Evolutionary conservation across 2,113 vertebrate species (phyloP).

Genomic region (Hystrix brachyura): DNA sequence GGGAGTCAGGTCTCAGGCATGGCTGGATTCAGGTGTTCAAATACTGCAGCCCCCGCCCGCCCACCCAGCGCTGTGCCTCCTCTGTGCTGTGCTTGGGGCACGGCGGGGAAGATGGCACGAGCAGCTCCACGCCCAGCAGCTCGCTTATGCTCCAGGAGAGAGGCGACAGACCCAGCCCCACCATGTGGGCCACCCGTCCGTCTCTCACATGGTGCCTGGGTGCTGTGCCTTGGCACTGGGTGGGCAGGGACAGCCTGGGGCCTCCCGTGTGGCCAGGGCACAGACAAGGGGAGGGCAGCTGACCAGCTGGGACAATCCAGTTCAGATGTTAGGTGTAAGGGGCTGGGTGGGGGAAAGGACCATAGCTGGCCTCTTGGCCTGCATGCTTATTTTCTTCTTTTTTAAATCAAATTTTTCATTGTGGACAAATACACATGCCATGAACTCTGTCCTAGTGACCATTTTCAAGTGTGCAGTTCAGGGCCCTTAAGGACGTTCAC

Average conservation of each 20-base stretch:
- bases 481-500: fast-evolving
- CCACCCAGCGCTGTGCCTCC: background rate
- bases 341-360: fast-evolving
- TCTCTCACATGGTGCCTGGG: background rate
- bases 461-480: background rate
- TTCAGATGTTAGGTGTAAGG: too few relatives aligned
- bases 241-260: background rate
- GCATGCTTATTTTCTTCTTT: background rate
- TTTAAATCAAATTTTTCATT: background rate
- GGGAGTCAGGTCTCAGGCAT: background rate
- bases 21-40: background rate
- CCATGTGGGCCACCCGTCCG: background rate
- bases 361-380: background rate
- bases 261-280: too few relatives aligned
- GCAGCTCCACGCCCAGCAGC: background rate
- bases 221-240: background rate
- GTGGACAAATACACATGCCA: background rate
- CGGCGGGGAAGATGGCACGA: background rate
- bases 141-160: background rate
- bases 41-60: background rate
- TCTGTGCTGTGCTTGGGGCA: background rate
- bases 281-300: fast-evolving
- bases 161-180: background rate
- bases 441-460: background rate
- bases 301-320: background rate